Conservation (phyloP, 2,113 vertebrate genomes). For the Taurulus bubalis region DNA sequence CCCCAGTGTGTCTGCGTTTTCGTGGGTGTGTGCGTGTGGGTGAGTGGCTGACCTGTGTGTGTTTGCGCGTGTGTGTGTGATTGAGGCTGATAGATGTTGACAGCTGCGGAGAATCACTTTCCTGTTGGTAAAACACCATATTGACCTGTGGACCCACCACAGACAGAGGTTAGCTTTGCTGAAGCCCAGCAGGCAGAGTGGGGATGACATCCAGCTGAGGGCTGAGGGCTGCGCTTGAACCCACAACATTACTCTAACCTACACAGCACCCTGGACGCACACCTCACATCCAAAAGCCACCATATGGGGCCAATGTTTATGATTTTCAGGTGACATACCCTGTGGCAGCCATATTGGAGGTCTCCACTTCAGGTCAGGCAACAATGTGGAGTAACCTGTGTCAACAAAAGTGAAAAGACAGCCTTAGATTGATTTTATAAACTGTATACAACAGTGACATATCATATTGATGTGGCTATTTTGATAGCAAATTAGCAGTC, state of each 20-base stretch:
- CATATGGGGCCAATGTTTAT: slow-evolving; percentile 14
- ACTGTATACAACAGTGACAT: neutral
- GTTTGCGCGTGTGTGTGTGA: slow-evolving; percentile 40
- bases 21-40: slow-evolving; percentile 29
- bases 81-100: slow-evolving; percentile 87
- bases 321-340: slow-evolving; percentile 17
- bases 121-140: slow-evolving; percentile 88
- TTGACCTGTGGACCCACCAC: slow-evolving; percentile 88
- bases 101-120: slow-evolving; percentile 88
- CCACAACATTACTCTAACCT: slow-evolving; percentile 59
- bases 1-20: slow-evolving; percentile 55
- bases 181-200: slow-evolving; percentile 83
- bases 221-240: slow-evolving; percentile 65
- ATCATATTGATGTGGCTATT: neutral
- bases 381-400: neutral
- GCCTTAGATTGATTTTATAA: neutral
- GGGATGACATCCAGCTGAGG: slow-evolving; percentile 84
- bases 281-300: slow-evolving; percentile 25
- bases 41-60: slow-evolving; percentile 54
- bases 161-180: slow-evolving; percentile 90
- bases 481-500: neutral
- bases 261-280: slow-evolving; percentile 33
- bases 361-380: slow-evolving; percentile 8
- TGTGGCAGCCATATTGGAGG: slow-evolving; percentile 1
- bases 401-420: neutral